Evolutionary conservation across 2,888 invertebrate species (phyloP).

Genomic region (Brachyptera putata): DNA sequence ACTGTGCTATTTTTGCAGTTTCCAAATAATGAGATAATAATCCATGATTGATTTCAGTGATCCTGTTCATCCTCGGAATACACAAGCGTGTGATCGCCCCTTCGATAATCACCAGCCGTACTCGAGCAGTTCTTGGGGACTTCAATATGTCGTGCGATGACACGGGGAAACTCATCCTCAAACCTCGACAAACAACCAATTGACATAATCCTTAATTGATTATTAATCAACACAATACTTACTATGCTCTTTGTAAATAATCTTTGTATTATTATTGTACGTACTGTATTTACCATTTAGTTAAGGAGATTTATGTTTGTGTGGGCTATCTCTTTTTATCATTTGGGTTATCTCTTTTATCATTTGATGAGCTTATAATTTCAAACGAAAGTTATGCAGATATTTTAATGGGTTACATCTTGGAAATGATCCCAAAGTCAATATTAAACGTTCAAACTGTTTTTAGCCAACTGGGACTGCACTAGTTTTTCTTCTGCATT

Average conservation of each 20-base stretch:
- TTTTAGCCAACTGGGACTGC: too few relatives aligned
- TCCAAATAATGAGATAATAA: not conserved
- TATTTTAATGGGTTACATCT: too few relatives aligned
- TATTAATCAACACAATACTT: not conserved
- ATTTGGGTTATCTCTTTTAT: too few relatives aligned
- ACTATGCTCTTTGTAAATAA: not conserved
- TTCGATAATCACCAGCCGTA: conserved; percentile 89
- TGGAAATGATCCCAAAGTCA: too few relatives aligned
- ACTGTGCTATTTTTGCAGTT: not conserved
- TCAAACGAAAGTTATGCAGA: too few relatives aligned
- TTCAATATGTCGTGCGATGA: conserved; percentile 99
- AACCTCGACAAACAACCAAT: conserved; percentile 66
- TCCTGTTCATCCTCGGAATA: conserved; percentile 86
- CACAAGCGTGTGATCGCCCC: conserved; percentile 96
- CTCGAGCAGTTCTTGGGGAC: conserved; percentile 83
- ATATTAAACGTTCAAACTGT: too few relatives aligned
- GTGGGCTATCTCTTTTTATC: too few relatives aligned
- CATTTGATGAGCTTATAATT: too few relatives aligned
- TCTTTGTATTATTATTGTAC: not conserved
- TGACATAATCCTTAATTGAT: conserved; percentile 7
- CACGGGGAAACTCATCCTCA: conserved; percentile 90
- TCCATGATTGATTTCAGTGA: conserved; percentile 52
- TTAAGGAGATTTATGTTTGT: too few relatives aligned
- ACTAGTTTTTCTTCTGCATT: too few relatives aligned
- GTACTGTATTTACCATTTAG: not conserved